Evolutionary conservation across 2,888 invertebrate genomes (phyloP).

Genomic region (Eubasilissa splendida): DNA sequence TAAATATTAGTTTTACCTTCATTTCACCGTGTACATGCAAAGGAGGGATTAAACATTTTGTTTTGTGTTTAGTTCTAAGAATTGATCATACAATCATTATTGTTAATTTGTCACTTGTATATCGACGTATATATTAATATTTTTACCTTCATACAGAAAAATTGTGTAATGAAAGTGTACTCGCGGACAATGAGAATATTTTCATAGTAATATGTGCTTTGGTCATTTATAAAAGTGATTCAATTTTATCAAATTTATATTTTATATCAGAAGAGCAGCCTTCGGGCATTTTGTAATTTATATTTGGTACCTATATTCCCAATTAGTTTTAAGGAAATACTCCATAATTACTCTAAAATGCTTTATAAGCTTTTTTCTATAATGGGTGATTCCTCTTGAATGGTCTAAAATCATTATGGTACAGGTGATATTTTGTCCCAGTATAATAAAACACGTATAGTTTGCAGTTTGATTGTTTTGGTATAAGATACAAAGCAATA

Average conservation of each 20-base stretch:
- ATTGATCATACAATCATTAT: conserved; percentile 30
- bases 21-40: background rate
- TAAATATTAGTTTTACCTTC: conserved; percentile 7
- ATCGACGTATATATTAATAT: conserved; percentile 34
- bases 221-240: conserved; percentile 4
- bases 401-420: background rate
- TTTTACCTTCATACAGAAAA: background rate
- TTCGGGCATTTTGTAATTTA: conserved; percentile 49
- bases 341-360: conserved; percentile 28
- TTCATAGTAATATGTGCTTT: conserved; percentile 16
- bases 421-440: no score
- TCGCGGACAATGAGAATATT: conserved; percentile 19
- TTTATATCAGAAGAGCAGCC: conserved; percentile 28
- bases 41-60: background rate
- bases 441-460: no score
- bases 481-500: no score
- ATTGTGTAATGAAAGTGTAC: conserved; percentile 9
- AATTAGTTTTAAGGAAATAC: conserved; percentile 41
- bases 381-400: background rate
- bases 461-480: no score
- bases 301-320: conserved; percentile 47
- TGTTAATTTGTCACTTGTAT: conserved; percentile 40
- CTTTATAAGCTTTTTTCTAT: background rate
- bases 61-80: conserved; percentile 33
- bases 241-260: conserved; percentile 29